Conservation (phyloP, 2,888 invertebrate species). For the Smittia aterrima region DNA sequence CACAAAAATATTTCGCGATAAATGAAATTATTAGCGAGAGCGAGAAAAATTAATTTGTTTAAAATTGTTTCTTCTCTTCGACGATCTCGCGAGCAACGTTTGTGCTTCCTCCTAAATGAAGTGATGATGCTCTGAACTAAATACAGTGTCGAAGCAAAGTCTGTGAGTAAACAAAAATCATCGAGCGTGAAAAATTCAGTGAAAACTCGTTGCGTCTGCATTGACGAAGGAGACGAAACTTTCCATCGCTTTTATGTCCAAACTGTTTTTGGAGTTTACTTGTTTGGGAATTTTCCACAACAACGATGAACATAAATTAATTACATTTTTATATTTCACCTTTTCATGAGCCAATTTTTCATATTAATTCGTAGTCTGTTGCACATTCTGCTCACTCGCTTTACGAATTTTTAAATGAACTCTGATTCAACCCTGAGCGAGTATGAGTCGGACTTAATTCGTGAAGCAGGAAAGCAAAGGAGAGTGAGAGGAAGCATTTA, state of each 20-base stretch:
- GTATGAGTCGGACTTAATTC: not conserved
- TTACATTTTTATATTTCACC: too few species aligned
- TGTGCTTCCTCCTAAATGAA: constrained; percentile 16
- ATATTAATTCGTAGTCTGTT: not conserved
- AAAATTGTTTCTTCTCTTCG: constrained; percentile 22
- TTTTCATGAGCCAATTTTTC: too few species aligned
- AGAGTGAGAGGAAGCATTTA: not conserved
- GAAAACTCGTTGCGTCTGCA: too few species aligned
- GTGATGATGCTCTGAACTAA: constrained; percentile 32
- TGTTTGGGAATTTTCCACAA: not conserved
- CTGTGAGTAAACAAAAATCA: constrained; percentile 9
- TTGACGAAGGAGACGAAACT: not conserved
- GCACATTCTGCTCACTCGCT: not conserved
- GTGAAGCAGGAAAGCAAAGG: not conserved
- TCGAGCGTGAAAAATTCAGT: not conserved
- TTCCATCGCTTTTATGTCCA: too few species aligned
- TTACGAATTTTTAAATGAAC: not conserved
- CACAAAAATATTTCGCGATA: not conserved
- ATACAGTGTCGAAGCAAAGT: not conserved
- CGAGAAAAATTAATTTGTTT: constrained; percentile 33
- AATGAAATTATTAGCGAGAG: constrained; percentile 30
- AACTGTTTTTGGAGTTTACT: not conserved
- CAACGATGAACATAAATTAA: not conserved
- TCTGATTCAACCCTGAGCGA: not conserved
- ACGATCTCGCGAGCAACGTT: not conserved